Conservation (phyloP, 2,113 vertebrate genomes). For the Thamnophis sirtalis region DNA sequence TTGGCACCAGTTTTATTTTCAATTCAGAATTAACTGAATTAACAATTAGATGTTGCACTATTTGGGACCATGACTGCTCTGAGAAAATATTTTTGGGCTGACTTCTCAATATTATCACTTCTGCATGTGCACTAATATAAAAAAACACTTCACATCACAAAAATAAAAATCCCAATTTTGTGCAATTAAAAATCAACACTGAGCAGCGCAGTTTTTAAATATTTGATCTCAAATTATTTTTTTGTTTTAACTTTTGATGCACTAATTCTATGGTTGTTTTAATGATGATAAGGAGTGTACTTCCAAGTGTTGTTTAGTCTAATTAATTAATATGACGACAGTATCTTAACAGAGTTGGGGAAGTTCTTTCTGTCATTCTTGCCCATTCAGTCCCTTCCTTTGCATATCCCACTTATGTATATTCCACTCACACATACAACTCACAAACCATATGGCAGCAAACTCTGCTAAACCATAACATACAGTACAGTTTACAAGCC, state of each 20-base stretch:
- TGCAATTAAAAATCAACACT: constrained; percentile 45
- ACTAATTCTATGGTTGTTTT: constrained; percentile 24
- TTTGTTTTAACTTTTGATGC: constrained; percentile 32
- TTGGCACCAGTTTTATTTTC: not conserved
- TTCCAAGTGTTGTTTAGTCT: constrained; percentile 57
- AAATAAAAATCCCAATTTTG: not conserved
- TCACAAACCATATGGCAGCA: not conserved
- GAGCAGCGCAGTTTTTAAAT: constrained; percentile 32
- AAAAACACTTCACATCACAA: not conserved
- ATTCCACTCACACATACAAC: not conserved
- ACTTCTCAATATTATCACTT: not conserved
- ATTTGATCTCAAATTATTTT: constrained; percentile 28
- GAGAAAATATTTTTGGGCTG: not conserved
- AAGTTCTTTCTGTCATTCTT: not conserved
- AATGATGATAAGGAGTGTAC: constrained; percentile 49
- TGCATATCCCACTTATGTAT: not conserved
- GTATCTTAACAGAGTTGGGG: constrained; percentile 48
- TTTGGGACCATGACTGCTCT: not conserved
- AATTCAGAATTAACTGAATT: not conserved
- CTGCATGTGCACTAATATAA: not conserved
- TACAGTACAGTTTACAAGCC: not conserved
- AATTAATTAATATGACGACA: constrained; percentile 54
- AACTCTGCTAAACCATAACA: not conserved
- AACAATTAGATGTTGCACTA: not conserved
- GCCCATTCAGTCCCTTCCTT: not conserved